Conservation (phyloP, 23 tunicate species). For the Aplidium turbinatum region DNA sequence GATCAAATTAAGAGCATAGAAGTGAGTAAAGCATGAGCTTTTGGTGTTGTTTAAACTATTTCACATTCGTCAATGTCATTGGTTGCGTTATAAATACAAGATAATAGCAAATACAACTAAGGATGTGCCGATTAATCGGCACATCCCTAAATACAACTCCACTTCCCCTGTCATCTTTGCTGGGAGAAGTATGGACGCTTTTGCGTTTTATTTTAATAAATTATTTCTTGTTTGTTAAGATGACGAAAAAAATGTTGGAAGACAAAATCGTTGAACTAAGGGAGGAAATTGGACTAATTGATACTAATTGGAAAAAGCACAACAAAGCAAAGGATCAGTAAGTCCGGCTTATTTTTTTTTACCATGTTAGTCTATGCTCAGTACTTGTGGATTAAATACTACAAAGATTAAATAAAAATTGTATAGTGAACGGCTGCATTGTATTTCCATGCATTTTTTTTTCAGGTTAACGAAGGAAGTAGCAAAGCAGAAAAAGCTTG, state of each 20-base stretch:
- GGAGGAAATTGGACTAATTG: conserved; percentile 6
- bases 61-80: too few relatives aligned
- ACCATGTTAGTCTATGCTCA: not conserved
- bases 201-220: too few relatives aligned
- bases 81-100: too few relatives aligned
- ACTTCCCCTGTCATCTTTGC: too few relatives aligned
- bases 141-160: too few relatives aligned
- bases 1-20: conserved; percentile 45
- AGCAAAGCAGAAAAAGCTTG: conserved; percentile 7
- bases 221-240: too few relatives aligned
- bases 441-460: conserved; percentile 11
- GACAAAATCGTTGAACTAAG: conserved; percentile 6
- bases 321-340: conserved; percentile 22
- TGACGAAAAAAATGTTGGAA: conserved; percentile 30
- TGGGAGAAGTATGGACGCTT: too few relatives aligned
- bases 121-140: too few relatives aligned
- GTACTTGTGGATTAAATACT: not conserved
- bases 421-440: not conserved
- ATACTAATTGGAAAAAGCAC: not conserved
- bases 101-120: too few relatives aligned
- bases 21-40: conserved; percentile 13
- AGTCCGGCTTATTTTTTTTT: not conserved
- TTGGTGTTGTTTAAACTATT: not conserved
- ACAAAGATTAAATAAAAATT: not conserved
- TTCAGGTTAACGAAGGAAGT: conserved; percentile 27